phyloP scores from a whole-genome alignment of 2,113 vertebrate genomes.

The Embiotoca jacksoni region DNA sequence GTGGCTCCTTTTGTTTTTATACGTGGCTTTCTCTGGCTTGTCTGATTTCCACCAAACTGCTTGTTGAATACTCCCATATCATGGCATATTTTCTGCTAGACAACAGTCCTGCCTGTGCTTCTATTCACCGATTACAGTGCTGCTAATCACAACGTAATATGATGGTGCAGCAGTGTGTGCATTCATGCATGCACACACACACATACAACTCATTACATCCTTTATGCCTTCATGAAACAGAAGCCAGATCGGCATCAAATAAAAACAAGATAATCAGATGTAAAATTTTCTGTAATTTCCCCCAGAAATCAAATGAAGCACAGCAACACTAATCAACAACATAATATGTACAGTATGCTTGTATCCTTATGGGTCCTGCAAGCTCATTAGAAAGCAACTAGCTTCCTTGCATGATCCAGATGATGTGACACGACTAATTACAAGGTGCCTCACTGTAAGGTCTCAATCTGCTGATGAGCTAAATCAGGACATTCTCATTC shows the following conservation, averaged over 20 bases:
- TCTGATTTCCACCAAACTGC: conserved; percentile 27
- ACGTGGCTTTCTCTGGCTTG: conserved; percentile 2
- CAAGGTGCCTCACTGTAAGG: conserved; percentile 61
- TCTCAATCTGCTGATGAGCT: conserved; percentile 65
- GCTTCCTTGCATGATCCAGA: conserved; percentile 44
- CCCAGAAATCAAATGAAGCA: conserved; percentile 36
- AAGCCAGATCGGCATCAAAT: not conserved
- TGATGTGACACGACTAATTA: conserved; percentile 66
- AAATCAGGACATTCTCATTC: conserved; percentile 58
- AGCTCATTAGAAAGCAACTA: conserved; percentile 47
- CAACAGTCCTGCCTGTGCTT: conserved; percentile 29
- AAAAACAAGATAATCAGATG: conserved; percentile 1
- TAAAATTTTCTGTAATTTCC: conserved; percentile 15
- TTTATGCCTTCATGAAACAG: not conserved
- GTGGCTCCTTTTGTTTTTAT: conserved; percentile 29
- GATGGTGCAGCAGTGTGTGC: conserved; percentile 5
- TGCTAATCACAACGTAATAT: conserved; percentile 47
- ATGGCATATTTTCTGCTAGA: conserved; percentile 25
- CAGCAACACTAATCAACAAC: conserved; percentile 18
- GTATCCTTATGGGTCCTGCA: conserved; percentile 19
- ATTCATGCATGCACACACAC: not conserved
- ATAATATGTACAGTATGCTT: conserved; percentile 22
- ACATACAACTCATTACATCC: not conserved
- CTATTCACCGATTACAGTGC: conserved; percentile 41
- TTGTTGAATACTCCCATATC: conserved; percentile 32